Base-by-base conservation (phyloP, 2,888 invertebrate species). In the Drosophila vallismaia region DNA sequence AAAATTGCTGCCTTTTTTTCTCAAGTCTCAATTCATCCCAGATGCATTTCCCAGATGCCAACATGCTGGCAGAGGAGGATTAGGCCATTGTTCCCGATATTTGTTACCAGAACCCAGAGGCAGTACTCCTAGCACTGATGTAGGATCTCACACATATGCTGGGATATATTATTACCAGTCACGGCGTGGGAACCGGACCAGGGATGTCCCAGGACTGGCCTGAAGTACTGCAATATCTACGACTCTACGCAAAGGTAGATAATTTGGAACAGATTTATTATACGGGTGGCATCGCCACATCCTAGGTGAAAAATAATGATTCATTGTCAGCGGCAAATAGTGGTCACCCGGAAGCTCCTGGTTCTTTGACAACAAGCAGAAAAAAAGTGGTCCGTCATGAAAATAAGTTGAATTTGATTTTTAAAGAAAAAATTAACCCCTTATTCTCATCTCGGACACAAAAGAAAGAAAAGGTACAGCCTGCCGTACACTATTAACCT, bases 1-100 rank as follows among this genome's bases (percentile, higher is more conserved):
- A 62, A 58, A 58, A 62, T 58, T 48, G 33, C 58, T 62, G 60
- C 58, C 58, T 31, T 49, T 62, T 60, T 54, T 33, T 7, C 10
- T 24, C 48, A 46, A 38, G 40, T 33, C 48, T 42, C 48, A 26
- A 14, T 42, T 49, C 40, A 44, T 49, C 33, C 40, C 60, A 62
- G 60, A 62, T 58, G 60, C 26, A 12, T 62, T 62, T 62, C 60
- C 58, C 58, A 62, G 60, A 62, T 62, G 60, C 60, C 40, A 48
- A 48, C 60, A 58, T 58, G 58, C 48, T 10, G 48, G 44, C 44
- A 10, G 44, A 49, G 48, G 59, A 62, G 48, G 59, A 62, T 49
- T 58, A 31, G 31, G 14, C 36, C 42, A 42, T 62, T 62, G 60
- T 62, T 58, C 42, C 33, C 9, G 48, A 62, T 33, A 42, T 62